Conservation (phyloP, 1,140 invertebrate genomes). For the Drosophila pruinosa region DNA sequence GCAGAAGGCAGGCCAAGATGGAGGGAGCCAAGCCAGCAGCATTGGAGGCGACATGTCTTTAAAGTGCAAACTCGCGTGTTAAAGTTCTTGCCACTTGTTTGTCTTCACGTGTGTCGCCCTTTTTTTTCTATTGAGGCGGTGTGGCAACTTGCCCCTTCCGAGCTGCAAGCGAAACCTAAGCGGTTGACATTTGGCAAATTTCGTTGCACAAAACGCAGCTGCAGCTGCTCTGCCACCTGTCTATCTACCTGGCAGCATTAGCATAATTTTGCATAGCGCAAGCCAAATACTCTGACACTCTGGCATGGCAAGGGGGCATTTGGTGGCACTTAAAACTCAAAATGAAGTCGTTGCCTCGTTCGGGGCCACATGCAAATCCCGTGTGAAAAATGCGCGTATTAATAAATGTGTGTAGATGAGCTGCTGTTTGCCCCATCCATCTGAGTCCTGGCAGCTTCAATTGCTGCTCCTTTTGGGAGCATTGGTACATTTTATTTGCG, state of each 20-base stretch:
- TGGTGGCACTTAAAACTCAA: slow-evolving; percentile 70
- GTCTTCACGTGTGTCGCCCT: neutral
- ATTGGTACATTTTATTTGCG: slow-evolving; percentile 41
- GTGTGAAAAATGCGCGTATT: slow-evolving; percentile 70
- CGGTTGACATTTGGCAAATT: slow-evolving; percentile 45
- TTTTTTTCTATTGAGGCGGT: neutral
- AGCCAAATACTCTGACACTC: slow-evolving; percentile 61
- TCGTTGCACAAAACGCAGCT: slow-evolving; percentile 50
- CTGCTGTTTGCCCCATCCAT: neutral
- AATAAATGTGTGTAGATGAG: slow-evolving; percentile 55
- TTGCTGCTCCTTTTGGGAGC: slow-evolving; percentile 18
- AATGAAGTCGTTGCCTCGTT: slow-evolving; percentile 62
- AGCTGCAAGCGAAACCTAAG: slow-evolving; percentile 34
- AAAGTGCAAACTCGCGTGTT: slow-evolving; percentile 65
- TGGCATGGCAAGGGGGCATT: neutral
- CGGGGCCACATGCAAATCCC: slow-evolving; percentile 49
- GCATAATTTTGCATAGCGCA: slow-evolving; percentile 76
- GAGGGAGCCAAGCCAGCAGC: neutral
- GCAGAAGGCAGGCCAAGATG: neutral
- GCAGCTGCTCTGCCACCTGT: slow-evolving; percentile 16
- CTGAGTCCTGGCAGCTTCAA: neutral
- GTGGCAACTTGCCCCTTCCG: slow-evolving; percentile 26
- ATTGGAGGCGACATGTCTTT: slow-evolving; percentile 42
- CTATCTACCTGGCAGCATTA: slow-evolving; percentile 62
- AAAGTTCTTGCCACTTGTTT: slow-evolving; percentile 63